A percentile compares a stretch with the other conserved stretches of the same genome.
These are phyloP conservation scores for Caenorhabditis briggsae DNA, from an alignment of 1,140 invertebrate species.

Conservation along the genomic window DNA sequence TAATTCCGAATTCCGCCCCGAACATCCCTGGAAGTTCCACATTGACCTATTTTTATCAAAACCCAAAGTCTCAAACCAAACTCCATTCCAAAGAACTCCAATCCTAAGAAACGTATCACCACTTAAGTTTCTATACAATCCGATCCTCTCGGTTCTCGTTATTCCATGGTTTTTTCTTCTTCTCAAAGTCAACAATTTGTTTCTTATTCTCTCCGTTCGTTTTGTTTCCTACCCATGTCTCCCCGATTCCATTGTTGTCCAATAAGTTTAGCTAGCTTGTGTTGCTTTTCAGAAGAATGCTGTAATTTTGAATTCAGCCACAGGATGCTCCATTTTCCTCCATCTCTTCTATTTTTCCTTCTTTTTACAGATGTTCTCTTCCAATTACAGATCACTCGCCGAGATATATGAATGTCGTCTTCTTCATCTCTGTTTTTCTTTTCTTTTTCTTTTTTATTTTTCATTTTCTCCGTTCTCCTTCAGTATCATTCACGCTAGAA, in stretches of 20 bases:
- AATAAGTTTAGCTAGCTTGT: background rate
- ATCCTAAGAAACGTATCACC: background rate
- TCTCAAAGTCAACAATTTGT: slow-evolving; percentile 28
- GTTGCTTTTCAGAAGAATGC: background rate
- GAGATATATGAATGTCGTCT: slow-evolving; percentile 1
- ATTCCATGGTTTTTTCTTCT: background rate
- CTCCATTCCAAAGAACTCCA: background rate
- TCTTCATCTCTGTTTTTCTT: background rate
- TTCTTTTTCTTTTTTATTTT: background rate
- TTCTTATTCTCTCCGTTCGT: background rate
- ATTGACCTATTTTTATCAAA: background rate
- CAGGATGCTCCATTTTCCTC: background rate
- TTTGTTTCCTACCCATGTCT: background rate
- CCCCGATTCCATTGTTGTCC: background rate
- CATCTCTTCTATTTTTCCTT: background rate
- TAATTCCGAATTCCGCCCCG: too few relatives aligned
- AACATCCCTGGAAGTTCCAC: too few relatives aligned
- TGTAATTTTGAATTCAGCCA: slow-evolving; percentile 45
- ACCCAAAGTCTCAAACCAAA: background rate
- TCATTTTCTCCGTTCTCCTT: background rate
- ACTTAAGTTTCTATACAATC: slow-evolving; percentile 1
- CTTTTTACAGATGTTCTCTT: slow-evolving; percentile 43
- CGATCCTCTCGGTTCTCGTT: background rate
- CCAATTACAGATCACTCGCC: slow-evolving; percentile 37
- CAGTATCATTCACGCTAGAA: slow-evolving; percentile 13